phyloP scores from a whole-genome alignment of 1,140 invertebrate species.

The Hypothenemus hampei region DNA sequence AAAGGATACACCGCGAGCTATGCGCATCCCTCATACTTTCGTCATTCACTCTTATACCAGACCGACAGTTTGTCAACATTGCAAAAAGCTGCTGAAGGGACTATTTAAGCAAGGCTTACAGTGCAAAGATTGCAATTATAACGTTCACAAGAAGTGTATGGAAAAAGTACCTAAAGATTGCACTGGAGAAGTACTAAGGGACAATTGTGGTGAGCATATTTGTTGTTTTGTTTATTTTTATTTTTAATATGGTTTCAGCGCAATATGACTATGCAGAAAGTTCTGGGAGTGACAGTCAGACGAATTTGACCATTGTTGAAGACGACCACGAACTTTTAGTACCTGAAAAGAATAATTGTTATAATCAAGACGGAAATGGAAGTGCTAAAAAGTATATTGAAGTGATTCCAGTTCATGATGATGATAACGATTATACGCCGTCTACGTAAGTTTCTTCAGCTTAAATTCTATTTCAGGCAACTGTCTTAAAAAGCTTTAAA shows the following conservation, averaged over 20 bases:
- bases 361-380: slow-evolving; percentile 30
- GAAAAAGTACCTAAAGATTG: slow-evolving; percentile 94
- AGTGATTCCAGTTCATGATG: slow-evolving; percentile 43
- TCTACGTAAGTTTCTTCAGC: slow-evolving; percentile 36
- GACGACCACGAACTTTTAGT: slow-evolving; percentile 62
- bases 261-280: slow-evolving; percentile 61
- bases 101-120: slow-evolving; percentile 96
- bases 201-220: slow-evolving; percentile 47
- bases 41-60: slow-evolving; percentile 89
- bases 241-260: slow-evolving; percentile 34
- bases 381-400: slow-evolving; percentile 35
- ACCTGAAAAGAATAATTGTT: slow-evolving; percentile 40
- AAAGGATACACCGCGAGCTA: slow-evolving; percentile 61
- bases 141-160: slow-evolving; percentile 96
- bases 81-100: slow-evolving; percentile 92
- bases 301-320: slow-evolving; percentile 56
- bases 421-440: slow-evolving; percentile 42
- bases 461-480: too few relatives aligned
- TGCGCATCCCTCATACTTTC: slow-evolving; percentile 86
- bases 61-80: slow-evolving; percentile 93
- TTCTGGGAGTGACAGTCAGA: slow-evolving; percentile 55
- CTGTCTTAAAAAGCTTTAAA: too few relatives aligned
- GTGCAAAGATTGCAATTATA: slow-evolving; percentile 97
- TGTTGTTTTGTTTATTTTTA: not conserved
- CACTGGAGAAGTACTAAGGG: slow-evolving; percentile 70